Conservation (phyloP, 2,888 invertebrate species). For the Drosophila paramelanica region DNA sequence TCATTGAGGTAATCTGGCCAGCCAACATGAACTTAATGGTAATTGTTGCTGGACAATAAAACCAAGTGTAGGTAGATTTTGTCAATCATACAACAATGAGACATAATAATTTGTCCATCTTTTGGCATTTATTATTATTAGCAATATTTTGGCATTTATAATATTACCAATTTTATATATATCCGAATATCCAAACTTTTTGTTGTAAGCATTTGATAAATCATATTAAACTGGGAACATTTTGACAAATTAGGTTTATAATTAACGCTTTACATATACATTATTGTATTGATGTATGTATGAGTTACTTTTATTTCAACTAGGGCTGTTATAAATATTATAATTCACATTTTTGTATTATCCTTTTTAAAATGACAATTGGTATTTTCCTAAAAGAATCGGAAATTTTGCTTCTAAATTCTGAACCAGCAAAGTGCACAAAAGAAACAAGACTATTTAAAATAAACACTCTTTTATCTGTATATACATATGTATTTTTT, state of each 20-base stretch:
- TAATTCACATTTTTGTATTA: conserved; percentile 31
- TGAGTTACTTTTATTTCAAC: conserved; percentile 28
- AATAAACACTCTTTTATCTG: conserved; percentile 62
- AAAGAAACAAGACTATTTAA: conserved; percentile 64
- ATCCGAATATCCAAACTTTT: conserved; percentile 21
- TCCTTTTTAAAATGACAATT: conserved; percentile 26
- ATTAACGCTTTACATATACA: conserved; percentile 23
- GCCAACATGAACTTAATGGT: conserved; percentile 12
- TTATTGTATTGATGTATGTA: conserved; percentile 6
- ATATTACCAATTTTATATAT: conserved; percentile 10
- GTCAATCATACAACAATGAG: conserved; percentile 12
- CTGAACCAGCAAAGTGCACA: conserved; percentile 61
- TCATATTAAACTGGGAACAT: conserved; percentile 16
- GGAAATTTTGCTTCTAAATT: conserved; percentile 46
- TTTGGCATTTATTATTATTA: conserved; percentile 43
- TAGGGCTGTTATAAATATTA: conserved; percentile 29
- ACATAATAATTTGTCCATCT: conserved; percentile 29
- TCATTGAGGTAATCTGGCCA: conserved; percentile 9
- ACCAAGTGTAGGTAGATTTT: conserved; percentile 7
- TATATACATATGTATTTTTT: conserved; percentile 60
- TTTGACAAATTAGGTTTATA: conserved; percentile 13
- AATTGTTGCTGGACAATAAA: background rate
- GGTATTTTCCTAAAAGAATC: conserved; percentile 39
- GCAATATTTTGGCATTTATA: conserved; percentile 30
- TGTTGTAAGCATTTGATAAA: conserved; percentile 30